phyloP scores from a whole-genome alignment of 2,888 invertebrate genomes.

The Electrophaes corylata region DNA sequence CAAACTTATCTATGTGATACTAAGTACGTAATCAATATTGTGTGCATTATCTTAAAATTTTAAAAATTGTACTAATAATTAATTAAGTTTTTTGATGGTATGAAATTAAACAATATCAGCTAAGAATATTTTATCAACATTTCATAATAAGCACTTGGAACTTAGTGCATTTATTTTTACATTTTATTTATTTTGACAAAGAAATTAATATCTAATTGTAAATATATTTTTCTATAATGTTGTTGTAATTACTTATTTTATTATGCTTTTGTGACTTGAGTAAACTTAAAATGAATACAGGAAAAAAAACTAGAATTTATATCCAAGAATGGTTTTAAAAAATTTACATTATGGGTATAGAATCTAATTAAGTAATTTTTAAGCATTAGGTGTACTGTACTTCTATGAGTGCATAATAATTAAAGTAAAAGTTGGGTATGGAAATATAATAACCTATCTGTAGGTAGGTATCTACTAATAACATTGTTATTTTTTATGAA shows the following conservation, averaged over 20 bases:
- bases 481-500: not conserved
- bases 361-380: slow-evolving; percentile 14
- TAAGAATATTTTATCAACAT: slow-evolving; percentile 24
- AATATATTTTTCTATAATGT: slow-evolving; percentile 41
- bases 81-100: slow-evolving; percentile 15
- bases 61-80: slow-evolving; percentile 1
- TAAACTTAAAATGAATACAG: slow-evolving; percentile 32
- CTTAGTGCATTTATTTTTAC: slow-evolving; percentile 39
- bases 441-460: too few relatives aligned
- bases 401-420: slow-evolving; percentile 10
- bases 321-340: slow-evolving; percentile 21
- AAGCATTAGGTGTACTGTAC: slow-evolving; percentile 15
- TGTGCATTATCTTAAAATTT: slow-evolving; percentile 20
- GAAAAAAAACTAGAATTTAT: slow-evolving; percentile 23
- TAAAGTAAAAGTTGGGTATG: not conserved
- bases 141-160: slow-evolving; percentile 25
- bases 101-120: slow-evolving; percentile 23
- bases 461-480: not conserved
- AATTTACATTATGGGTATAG: slow-evolving; percentile 17
- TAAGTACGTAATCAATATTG: slow-evolving; percentile 35
- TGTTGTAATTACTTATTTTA: slow-evolving; percentile 35
- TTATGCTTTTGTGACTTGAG: slow-evolving; percentile 29
- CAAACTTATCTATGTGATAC: slow-evolving; percentile 38
- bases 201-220: slow-evolving; percentile 23
- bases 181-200: slow-evolving; percentile 35